Conservation (phyloP, 2,797 vertebrate species). For the Mormyrops boulengeri region DNA sequence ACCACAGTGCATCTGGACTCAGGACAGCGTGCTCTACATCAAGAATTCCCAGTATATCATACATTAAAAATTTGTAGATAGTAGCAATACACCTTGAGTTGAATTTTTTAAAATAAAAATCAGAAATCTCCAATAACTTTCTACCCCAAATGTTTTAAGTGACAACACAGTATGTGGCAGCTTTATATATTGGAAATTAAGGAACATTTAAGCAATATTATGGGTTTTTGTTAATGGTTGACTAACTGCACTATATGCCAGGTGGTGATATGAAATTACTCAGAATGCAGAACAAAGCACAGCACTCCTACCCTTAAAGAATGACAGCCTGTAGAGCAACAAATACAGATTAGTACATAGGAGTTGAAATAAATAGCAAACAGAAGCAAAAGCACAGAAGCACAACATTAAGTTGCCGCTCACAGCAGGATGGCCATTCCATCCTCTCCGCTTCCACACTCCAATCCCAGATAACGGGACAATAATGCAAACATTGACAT, state of each 20-base stretch:
- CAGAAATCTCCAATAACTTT: not conserved
- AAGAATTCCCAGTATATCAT: not conserved
- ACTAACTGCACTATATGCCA: not conserved
- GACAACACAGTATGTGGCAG: not conserved
- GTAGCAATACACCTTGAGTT: not conserved
- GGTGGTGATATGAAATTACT: not conserved
- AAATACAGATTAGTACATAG: not conserved
- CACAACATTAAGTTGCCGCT: not conserved
- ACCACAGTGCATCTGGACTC: constrained; percentile 1
- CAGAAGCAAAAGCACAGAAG: not conserved
- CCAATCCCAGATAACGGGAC: not conserved
- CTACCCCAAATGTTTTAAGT: not conserved
- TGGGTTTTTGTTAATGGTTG: not conserved
- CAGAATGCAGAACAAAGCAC: not conserved
- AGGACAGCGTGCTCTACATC: not conserved
- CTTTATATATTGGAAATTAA: not conserved
- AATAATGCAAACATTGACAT: not conserved
- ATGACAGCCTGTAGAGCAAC: not conserved
- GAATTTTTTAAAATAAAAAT: not conserved
- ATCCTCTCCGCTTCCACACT: not conserved
- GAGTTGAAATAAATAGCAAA: not conserved
- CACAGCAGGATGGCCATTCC: not conserved
- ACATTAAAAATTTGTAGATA: not conserved
- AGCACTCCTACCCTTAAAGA: not conserved
- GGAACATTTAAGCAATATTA: not conserved